Percentiles rank a stretch among this genome's conserved stretches.
phyloP scores from a whole-genome alignment of 92 coral and sea anemone genomes.

The Epizoanthus fatuus region DNA sequence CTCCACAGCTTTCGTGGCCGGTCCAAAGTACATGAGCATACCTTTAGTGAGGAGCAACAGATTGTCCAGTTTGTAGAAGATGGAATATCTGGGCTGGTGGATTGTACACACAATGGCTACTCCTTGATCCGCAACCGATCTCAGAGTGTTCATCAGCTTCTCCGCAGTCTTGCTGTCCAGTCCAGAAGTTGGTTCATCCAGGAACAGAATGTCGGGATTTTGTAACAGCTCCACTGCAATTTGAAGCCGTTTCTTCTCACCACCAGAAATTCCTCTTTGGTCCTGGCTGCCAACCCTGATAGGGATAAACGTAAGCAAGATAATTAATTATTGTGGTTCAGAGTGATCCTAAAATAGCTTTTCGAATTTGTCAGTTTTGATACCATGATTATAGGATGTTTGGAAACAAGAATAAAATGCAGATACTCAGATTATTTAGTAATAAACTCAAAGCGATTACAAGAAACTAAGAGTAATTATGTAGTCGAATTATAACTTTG shows the following conservation, averaged over 20 bases:
- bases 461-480: no score
- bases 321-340: neutral
- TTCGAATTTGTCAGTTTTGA: no score
- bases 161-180: neutral
- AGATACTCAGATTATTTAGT: no score
- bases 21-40: slow-evolving; percentile 5
- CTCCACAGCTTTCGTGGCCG: neutral
- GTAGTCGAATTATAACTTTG: no score
- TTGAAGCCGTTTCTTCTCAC: neutral
- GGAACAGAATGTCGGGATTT: neutral
- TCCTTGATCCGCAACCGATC: neutral
- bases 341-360: neutral
- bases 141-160: slow-evolving; percentile 1
- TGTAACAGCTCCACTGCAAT: neutral
- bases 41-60: neutral
- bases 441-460: no score
- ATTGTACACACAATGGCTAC: slow-evolving; percentile 1
- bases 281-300: slow-evolving; percentile 4
- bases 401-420: no score
- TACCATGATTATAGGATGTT: no score
- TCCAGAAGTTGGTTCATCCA: neutral
- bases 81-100: neutral
- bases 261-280: neutral
- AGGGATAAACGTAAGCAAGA: neutral
- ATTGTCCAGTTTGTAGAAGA: slow-evolving; percentile 5